Percentiles rank a stretch among this genome's conserved stretches.
phyloP scores from a whole-genome alignment of 2,888 invertebrate genomes.

The Parnassius orleans region DNA sequence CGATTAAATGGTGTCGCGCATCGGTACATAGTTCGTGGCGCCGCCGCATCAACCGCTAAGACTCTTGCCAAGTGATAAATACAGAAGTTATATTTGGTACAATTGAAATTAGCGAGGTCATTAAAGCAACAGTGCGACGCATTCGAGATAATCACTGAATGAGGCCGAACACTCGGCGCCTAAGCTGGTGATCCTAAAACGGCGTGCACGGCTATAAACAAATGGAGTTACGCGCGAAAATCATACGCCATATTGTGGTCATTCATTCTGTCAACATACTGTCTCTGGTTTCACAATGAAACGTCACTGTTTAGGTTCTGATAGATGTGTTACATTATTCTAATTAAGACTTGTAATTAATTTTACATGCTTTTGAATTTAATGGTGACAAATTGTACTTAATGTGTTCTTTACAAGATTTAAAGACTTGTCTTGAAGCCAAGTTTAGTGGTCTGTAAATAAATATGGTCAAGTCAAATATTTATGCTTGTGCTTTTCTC shows the following conservation, averaged over 20 bases:
- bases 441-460: slow-evolving; percentile 7
- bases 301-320: slow-evolving; percentile 71
- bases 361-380: slow-evolving; percentile 35
- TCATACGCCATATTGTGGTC: slow-evolving; percentile 69
- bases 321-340: slow-evolving; percentile 68
- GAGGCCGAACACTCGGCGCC: slow-evolving; percentile 72
- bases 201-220: slow-evolving; percentile 73
- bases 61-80: slow-evolving; percentile 77
- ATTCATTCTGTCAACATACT: slow-evolving; percentile 79
- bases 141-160: slow-evolving; percentile 72
- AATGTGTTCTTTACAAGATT: slow-evolving; percentile 12
- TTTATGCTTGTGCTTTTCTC: not conserved
- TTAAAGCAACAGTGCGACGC: slow-evolving; percentile 64
- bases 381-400: slow-evolving; percentile 22
- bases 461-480: not conserved
- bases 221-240: slow-evolving; percentile 71
- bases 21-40: slow-evolving; percentile 40
- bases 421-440: slow-evolving; percentile 9
- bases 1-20: slow-evolving; percentile 63
- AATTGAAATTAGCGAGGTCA: slow-evolving; percentile 78
- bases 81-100: slow-evolving; percentile 75
- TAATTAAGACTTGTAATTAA: slow-evolving; percentile 76
- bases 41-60: slow-evolving; percentile 36
- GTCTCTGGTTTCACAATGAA: slow-evolving; percentile 73
- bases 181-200: slow-evolving; percentile 74